phyloP scores from a whole-genome alignment of 1,140 invertebrate species.

The Phenacoccus solenopsis region DNA sequence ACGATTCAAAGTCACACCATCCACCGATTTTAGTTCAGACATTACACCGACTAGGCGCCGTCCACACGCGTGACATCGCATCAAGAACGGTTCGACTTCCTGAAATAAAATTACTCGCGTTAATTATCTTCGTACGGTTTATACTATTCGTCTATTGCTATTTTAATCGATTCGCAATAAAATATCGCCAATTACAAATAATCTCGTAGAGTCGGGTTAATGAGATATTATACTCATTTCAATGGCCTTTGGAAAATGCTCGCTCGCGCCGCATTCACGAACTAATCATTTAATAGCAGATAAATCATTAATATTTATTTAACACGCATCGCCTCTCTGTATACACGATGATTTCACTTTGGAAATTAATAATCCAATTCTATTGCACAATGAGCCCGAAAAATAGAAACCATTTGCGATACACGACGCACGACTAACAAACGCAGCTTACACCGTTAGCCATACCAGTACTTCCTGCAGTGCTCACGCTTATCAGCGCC shows the following conservation, averaged over 20 bases:
- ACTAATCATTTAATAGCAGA: background rate
- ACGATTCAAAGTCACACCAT: conserved; percentile 24
- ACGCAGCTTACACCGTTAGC: too few relatives aligned
- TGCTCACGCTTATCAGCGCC: too few relatives aligned
- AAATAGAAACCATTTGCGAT: background rate
- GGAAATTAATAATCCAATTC: background rate
- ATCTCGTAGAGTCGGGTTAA: background rate
- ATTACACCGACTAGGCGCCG: conserved; percentile 38
- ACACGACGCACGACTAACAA: too few relatives aligned
- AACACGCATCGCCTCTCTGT: background rate
- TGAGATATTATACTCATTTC: background rate
- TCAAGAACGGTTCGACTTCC: conserved; percentile 40
- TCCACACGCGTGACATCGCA: conserved; percentile 37
- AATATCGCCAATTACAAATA: background rate
- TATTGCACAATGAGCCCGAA: background rate
- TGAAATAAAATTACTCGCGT: conserved; percentile 19
- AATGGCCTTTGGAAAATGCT: background rate
- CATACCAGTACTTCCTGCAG: too few relatives aligned
- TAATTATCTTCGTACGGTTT: background rate
- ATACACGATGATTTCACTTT: background rate
- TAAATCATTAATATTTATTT: background rate
- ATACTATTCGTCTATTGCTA: background rate
- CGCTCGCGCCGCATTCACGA: background rate
- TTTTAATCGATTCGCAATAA: background rate
- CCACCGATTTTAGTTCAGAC: conserved; percentile 38